Base-by-base conservation (phyloP, 64 coral and sea anemone species). In the Catalaphyllia jardinei region DNA sequence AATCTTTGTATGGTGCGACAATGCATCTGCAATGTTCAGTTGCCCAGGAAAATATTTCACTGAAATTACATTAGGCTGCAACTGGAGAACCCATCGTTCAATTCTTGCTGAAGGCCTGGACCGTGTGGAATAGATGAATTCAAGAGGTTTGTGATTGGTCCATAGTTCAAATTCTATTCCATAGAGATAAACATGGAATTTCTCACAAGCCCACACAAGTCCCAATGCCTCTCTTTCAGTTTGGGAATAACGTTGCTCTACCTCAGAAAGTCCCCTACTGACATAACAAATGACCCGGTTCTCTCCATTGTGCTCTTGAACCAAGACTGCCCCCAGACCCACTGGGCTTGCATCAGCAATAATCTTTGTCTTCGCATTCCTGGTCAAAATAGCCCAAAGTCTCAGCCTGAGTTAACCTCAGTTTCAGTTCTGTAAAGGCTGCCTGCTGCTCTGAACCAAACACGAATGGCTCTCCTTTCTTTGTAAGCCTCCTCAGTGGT, bases 131-230 rank as follows among this genome's bases (percentile, higher is more conserved):
- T 79, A 78, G 22, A 78, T 64, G 5, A 84, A 76, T 50, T 93
- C 91, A 2, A 93, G 38, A 20, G 91, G 85, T n/a, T 93, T 89
- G 78, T 89, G 54, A 30, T 89, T 87, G 0, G 86, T 88, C 9
- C 20, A 65, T 12, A 89, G 35, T 28, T 63, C 62, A 83, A 93
- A 93, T 10, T 89, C 86, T 22, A 28, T 75, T n/a, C 75, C 69
- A 83, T 78, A 94, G 11, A 89, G 39, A 75, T 94, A 89, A 12
- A 94, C 42, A 35, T 79, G 87, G 22, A 89, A 86, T 24, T 24
- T 24, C 24, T 74, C 33, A 25, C 42, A 52, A 13, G 62, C 39
- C 84, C 5, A 74, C 0, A 87, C 84, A 18, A 42, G 20, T 1
- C n/a, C 38, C 17, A 87, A 20, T 14, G 31, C 20, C 25, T 83